Conservation (phyloP, 2,113 vertebrate genomes). For the Salvelinus fontinalis region DNA sequence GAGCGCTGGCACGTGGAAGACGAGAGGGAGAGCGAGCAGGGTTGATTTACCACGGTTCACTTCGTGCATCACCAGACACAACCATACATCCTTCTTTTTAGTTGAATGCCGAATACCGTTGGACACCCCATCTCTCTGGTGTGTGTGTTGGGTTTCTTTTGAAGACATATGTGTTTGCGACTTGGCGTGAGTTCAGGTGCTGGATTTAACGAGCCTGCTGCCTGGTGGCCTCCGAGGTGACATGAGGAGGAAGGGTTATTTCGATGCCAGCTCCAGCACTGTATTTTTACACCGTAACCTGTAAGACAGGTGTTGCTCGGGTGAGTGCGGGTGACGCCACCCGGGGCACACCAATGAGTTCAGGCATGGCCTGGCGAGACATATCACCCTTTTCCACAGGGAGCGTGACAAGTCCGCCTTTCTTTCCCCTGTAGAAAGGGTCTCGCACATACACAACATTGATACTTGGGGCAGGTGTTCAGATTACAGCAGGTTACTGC, state of each 20-base stretch:
- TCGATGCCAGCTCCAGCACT: slow-evolving; percentile 61
- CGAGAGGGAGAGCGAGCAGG: not conserved
- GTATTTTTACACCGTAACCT: slow-evolving; percentile 68
- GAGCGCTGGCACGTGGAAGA: slow-evolving; percentile 49
- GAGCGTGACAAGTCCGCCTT: slow-evolving; percentile 33
- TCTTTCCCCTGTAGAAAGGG: slow-evolving; percentile 49
- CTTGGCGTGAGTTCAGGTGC: slow-evolving; percentile 68
- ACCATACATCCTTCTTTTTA: slow-evolving; percentile 21
- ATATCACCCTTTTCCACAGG: slow-evolving; percentile 39
- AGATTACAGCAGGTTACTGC: slow-evolving; percentile 13
- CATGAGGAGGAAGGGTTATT: slow-evolving; percentile 54
- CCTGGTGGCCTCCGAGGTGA: slow-evolving; percentile 47
- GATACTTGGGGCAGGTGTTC: slow-evolving; percentile 44
- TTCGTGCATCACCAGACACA: not conserved
- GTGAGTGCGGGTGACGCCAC: slow-evolving; percentile 46
- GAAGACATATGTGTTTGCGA: not conserved
- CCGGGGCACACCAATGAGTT: slow-evolving; percentile 52
- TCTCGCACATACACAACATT: slow-evolving; percentile 27
- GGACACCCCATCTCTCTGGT: not conserved
- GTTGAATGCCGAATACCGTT: not conserved
- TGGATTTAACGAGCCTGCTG: slow-evolving; percentile 37
- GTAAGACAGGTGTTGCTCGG: slow-evolving; percentile 62
- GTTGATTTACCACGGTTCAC: slow-evolving; percentile 30
- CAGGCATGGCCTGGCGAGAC: not conserved
- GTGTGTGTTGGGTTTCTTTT: not conserved